These are phyloP conservation scores for Cephus cinctus DNA, from an alignment of 1,140 invertebrate species.

Conservation along the genomic window DNA sequence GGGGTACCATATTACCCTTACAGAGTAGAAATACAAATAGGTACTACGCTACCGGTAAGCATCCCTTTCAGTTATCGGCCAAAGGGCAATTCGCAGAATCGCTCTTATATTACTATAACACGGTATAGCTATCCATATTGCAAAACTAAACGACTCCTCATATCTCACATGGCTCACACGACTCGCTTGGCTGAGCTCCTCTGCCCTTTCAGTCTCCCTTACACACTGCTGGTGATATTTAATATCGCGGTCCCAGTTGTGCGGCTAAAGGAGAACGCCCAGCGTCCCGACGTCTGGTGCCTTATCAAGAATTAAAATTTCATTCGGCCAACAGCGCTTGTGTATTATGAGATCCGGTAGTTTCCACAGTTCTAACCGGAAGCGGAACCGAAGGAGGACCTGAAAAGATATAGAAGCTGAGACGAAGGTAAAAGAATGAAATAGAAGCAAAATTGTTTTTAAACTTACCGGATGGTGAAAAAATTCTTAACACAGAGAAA, in stretches of 20 bases:
- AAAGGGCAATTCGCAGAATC: too few relatives aligned
- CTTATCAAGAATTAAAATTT: slow-evolving; percentile 56
- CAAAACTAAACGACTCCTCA: background rate
- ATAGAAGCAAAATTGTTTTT: too few relatives aligned
- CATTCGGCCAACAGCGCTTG: slow-evolving; percentile 35
- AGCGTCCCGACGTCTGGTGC: slow-evolving; percentile 21
- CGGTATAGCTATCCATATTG: background rate
- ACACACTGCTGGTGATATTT: slow-evolving; percentile 32
- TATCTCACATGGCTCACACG: background rate
- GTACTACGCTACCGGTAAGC: too few relatives aligned
- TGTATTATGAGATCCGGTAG: slow-evolving; percentile 22
- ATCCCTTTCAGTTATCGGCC: too few relatives aligned
- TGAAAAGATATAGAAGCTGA: slow-evolving; percentile 13
- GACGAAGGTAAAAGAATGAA: too few relatives aligned
- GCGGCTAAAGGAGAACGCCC: slow-evolving; percentile 14
- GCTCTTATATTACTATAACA: background rate
- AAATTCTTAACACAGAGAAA: too few relatives aligned
- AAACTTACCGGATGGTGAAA: too few relatives aligned
- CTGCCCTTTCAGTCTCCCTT: background rate
- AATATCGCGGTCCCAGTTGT: slow-evolving; percentile 34
- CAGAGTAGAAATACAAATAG: background rate
- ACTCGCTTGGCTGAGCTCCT: background rate
- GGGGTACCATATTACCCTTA: background rate
- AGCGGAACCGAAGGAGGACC: slow-evolving; percentile 9
- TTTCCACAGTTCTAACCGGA: slow-evolving; percentile 14